These are phyloP conservation scores for Drosophila kohkoa DNA, from an alignment of 1,140 invertebrate genomes.

Conservation along the genomic window DNA sequence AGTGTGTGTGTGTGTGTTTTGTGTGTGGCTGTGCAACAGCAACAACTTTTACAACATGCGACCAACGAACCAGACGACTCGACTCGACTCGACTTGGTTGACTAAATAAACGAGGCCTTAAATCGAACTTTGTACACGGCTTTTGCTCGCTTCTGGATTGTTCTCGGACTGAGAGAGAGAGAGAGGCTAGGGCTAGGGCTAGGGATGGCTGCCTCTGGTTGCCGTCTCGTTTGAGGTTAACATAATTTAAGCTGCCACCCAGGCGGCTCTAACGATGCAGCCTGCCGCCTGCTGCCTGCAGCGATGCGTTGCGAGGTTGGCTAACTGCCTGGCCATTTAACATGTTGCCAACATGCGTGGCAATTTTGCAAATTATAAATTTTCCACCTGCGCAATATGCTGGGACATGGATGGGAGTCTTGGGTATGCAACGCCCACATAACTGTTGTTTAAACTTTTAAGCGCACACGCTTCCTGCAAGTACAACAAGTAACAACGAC, in stretches of 20 bases:
- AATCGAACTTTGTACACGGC: slow-evolving; percentile 78
- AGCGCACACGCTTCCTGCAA: slow-evolving; percentile 71
- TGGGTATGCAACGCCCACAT: slow-evolving; percentile 18
- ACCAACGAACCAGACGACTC: slow-evolving; percentile 63
- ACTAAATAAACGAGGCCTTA: slow-evolving; percentile 82
- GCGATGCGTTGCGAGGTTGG: slow-evolving; percentile 6
- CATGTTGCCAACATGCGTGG: slow-evolving; percentile 76
- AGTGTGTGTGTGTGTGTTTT: no score
- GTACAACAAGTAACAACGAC: slow-evolving; percentile 27
- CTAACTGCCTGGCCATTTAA: slow-evolving; percentile 73
- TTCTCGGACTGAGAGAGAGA: slow-evolving; percentile 5
- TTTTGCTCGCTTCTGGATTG: slow-evolving; percentile 36
- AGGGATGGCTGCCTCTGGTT: slow-evolving; percentile 25
- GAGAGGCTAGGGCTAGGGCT: slow-evolving; percentile 6
- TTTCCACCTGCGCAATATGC: slow-evolving; percentile 79
- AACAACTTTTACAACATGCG: slow-evolving; percentile 82
- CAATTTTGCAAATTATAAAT: slow-evolving; percentile 82
- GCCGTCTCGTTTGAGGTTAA: slow-evolving; percentile 82
- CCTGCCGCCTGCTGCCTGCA: background rate
- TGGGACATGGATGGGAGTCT: slow-evolving; percentile 22
- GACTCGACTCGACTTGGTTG: slow-evolving; percentile 33
- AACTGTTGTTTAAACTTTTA: slow-evolving; percentile 69
- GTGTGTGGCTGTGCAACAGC: slow-evolving; percentile 73
- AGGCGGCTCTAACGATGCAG: slow-evolving; percentile 49
- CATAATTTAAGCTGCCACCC: slow-evolving; percentile 73